Conservation (phyloP, 2,797 vertebrate genomes). For the Gobionotothen gibberifrons region DNA sequence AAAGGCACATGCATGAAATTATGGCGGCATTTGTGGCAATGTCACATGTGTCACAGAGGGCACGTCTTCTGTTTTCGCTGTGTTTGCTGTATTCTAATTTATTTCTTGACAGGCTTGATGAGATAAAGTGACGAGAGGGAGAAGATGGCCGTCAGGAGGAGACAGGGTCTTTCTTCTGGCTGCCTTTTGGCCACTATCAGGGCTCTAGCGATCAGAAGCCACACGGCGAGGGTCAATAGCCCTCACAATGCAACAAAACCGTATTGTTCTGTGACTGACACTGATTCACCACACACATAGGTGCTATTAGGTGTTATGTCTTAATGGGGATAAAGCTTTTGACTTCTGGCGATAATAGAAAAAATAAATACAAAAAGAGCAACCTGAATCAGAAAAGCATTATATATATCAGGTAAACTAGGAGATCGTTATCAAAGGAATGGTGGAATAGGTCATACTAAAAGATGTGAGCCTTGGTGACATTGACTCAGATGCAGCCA, state of each 20-base stretch:
- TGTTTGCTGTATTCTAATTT: slow-evolving; percentile 63
- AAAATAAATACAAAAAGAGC: slow-evolving; percentile 16
- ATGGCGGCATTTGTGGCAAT: slow-evolving; percentile 35
- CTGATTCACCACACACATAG: slow-evolving; percentile 28
- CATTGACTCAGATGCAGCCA: slow-evolving; percentile 27
- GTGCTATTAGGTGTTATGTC: slow-evolving; percentile 36
- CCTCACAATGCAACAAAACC: slow-evolving; percentile 53
- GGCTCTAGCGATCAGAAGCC: slow-evolving; percentile 58
- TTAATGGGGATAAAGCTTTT: slow-evolving; percentile 41
- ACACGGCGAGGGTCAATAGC: slow-evolving; percentile 65
- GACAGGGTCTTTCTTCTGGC: slow-evolving; percentile 65
- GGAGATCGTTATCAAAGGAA: slow-evolving; percentile 31
- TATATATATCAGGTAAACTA: slow-evolving; percentile 14
- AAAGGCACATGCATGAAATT: slow-evolving; percentile 57
- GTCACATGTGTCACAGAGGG: slow-evolving; percentile 48
- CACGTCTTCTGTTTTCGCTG: slow-evolving; percentile 30
- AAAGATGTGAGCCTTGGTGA: slow-evolving; percentile 11
- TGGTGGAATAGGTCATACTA: slow-evolving; percentile 21
- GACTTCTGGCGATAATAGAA: slow-evolving; percentile 6
- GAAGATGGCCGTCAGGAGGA: slow-evolving; percentile 61
- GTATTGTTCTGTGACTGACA: slow-evolving; percentile 67
- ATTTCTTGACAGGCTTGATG: slow-evolving; percentile 72
- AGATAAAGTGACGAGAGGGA: slow-evolving; percentile 72
- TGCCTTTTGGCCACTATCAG: slow-evolving; percentile 65
- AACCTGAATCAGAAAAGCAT: slow-evolving; percentile 14